Conservation (phyloP, 92 coral and sea anemone genomes). For the Umimayanthus kanabou region DNA sequence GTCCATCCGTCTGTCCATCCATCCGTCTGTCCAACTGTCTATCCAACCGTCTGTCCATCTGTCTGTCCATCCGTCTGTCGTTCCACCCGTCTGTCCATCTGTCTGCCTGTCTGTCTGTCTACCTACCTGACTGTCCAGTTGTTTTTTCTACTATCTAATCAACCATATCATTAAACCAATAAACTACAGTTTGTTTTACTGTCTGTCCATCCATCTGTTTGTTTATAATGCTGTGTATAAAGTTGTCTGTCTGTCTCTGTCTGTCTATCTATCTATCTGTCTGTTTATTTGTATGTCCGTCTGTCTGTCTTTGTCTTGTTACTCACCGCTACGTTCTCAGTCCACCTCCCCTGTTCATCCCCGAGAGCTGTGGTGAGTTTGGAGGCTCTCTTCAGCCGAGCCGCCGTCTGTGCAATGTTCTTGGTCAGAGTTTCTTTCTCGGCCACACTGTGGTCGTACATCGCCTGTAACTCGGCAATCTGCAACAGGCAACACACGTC, state of each 20-base stretch:
- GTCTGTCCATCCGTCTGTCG: too few relatives aligned
- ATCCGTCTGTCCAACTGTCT: too few relatives aligned
- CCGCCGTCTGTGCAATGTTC: slow-evolving; percentile 99
- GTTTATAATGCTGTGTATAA: too few relatives aligned
- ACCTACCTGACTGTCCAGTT: too few relatives aligned
- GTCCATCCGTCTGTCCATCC: too few relatives aligned
- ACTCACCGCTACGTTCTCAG: slow-evolving; percentile 95
- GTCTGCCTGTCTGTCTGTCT: too few relatives aligned
- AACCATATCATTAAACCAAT: too few relatives aligned
- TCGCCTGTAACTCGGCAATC: slow-evolving; percentile 97
- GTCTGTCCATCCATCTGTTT: neutral
- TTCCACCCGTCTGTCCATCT: too few relatives aligned
- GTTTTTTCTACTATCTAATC: too few relatives aligned
- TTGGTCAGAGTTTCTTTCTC: slow-evolving; percentile 95
- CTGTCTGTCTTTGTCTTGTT: neutral
- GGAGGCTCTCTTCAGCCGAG: slow-evolving; percentile 95
- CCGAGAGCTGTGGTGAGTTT: slow-evolving; percentile 96
- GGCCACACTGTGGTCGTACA: slow-evolving; percentile 93
- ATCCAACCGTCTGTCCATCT: too few relatives aligned
- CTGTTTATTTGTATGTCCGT: neutral
- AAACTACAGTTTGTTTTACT: neutral
- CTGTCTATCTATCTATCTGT: neutral
- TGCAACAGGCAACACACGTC: slow-evolving; percentile 7
- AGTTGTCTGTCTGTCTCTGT: neutral
- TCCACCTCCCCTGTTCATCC: slow-evolving; percentile 98